phyloP scores from a whole-genome alignment of 2,888 invertebrate genomes.

The Pilophorus perplexus region DNA sequence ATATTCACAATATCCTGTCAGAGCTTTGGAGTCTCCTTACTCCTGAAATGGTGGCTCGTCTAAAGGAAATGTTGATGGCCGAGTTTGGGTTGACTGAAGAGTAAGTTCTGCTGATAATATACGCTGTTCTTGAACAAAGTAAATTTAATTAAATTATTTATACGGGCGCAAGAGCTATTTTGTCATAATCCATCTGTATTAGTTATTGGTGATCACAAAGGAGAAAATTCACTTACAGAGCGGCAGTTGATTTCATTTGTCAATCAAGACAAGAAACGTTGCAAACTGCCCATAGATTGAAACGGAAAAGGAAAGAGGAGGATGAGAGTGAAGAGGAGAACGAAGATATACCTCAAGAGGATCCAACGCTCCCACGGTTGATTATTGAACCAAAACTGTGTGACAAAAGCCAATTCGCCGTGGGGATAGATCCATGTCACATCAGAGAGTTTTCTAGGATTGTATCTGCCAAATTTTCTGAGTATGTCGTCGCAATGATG shows the following conservation, averaged over 20 bases:
- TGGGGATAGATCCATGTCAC: conserved; percentile 21
- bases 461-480: conserved; percentile 43
- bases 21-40: conserved; percentile 15
- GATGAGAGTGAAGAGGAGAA: background rate
- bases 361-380: background rate
- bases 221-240: conserved; percentile 4
- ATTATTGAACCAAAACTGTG: conserved; percentile 7
- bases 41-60: conserved; percentile 12
- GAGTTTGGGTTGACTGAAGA: conserved; percentile 24
- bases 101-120: background rate
- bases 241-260: conserved; percentile 13
- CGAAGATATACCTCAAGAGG: background rate
- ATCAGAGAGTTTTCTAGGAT: conserved; percentile 44
- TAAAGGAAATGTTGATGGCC: conserved; percentile 20
- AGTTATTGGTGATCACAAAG: too few relatives aligned
- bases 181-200: too few relatives aligned
- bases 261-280: conserved; percentile 15
- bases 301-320: too few relatives aligned
- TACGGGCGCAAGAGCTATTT: background rate
- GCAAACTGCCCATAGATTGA: background rate
- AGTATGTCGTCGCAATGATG: conserved; percentile 45
- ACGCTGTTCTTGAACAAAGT: background rate
- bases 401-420: background rate
- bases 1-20: conserved; percentile 17
- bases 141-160: background rate